Base-by-base conservation (phyloP, 2,113 vertebrate genomes). In the Blennius ocellaris region DNA sequence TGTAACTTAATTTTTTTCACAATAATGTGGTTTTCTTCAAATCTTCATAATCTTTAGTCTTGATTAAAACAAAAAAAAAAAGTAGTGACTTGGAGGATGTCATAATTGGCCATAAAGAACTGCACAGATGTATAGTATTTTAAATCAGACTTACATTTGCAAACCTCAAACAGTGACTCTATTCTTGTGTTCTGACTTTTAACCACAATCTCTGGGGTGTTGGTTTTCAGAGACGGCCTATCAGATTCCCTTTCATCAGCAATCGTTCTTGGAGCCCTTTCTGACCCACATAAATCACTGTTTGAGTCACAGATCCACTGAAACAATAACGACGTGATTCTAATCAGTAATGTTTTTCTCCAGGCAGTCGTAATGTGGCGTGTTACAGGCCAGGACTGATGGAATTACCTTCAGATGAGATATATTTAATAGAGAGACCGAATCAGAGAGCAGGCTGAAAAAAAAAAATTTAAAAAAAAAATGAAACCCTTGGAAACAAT, bases 201-300 rank as follows among this genome's bases (percentile, higher is more conserved):
- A 47, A 38, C 11, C 36, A 36, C 12, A 16, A 47, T 75, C 57
- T 71, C 36, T 12, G 8, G 9, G 30, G 48, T 8, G 14, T 83
- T 39, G 71, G 36, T 54, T 57, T 76, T 80, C 69, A 73, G 40
- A 58, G 43, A 63, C 57, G 47, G 40, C n/a, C 57, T 80, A 76
- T 73, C 81, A 85, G 21, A 30, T 30, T 30, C 21, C 21, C 82
- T 48, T 70, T 53, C 44, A 44, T 66, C 56, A 66, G 55, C 44
- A 21, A 51, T 8, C 50, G 21, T 64, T 53, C 40, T 54, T 1
- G 44, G 44, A 59, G 12, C 9, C 11, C 38, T 17, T 56, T 61
- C 21, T 36, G 36, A 38, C 8, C 17, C 45, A 15, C 53, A 14
- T 57, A 56, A 69, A 69, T 41, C 16, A 15, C 21, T 30, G 21